A percentile compares a stretch with the other conserved stretches of the same genome.
Evolutionary conservation across 2,797 vertebrate species (phyloP).

Genomic region (Phrynocephalus forsythii): DNA sequence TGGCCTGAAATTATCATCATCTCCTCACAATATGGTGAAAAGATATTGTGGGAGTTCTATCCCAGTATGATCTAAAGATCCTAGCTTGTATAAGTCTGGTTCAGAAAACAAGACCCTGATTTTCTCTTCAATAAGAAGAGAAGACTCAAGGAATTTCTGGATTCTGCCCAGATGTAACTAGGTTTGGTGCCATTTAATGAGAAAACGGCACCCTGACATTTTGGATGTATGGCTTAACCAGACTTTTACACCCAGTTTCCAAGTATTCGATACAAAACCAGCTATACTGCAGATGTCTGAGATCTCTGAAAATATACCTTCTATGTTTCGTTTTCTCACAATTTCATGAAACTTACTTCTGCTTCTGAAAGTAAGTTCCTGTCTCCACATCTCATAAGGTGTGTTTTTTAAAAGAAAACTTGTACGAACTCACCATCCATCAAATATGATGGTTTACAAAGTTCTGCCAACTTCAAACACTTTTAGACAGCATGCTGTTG

Average conservation of each 20-base stretch:
- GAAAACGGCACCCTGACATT: neutral
- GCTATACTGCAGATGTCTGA: neutral
- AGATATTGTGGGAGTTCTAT: neutral
- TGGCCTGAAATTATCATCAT: neutral
- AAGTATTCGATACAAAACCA: neutral
- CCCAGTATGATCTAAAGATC: neutral
- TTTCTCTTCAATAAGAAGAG: neutral
- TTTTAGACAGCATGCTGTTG: neutral
- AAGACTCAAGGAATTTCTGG: neutral
- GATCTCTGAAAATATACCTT: neutral
- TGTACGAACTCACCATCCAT: neutral
- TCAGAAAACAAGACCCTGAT: neutral
- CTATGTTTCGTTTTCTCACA: neutral
- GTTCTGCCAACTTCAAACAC: neutral
- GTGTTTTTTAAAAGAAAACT: too few relatives aligned
- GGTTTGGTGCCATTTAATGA: neutral
- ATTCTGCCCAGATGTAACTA: neutral
- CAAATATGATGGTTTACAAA: neutral
- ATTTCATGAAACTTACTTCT: neutral
- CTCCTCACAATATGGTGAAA: neutral
- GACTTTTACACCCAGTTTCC: neutral
- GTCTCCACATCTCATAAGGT: neutral
- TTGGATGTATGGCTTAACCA: neutral
- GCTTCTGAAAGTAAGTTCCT: neutral
- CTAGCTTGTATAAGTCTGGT: neutral